phyloP scores from a whole-genome alignment of 2,888 invertebrate species.

The Odontocerum albicorne region DNA sequence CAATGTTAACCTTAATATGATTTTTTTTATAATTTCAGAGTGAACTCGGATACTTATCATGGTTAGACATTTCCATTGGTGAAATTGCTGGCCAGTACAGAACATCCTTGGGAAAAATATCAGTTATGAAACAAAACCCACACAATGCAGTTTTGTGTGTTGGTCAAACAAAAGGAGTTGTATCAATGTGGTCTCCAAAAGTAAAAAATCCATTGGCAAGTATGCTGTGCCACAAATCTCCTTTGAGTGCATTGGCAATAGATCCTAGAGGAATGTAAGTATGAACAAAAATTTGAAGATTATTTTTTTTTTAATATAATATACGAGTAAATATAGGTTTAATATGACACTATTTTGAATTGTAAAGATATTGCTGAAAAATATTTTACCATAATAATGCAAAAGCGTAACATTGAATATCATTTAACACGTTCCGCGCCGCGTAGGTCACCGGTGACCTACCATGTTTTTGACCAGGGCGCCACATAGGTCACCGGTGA shows the following conservation, averaged over 20 bases:
- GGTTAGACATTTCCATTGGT: slow-evolving; percentile 95
- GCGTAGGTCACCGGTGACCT: too few species aligned
- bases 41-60: slow-evolving; percentile 78
- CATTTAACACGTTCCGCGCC: too few species aligned
- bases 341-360: too few species aligned
- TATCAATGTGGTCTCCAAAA: slow-evolving; percentile 95
- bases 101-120: slow-evolving; percentile 75
- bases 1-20: too few species aligned
- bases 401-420: not conserved
- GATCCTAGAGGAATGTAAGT: slow-evolving; percentile 82
- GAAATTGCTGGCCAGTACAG: slow-evolving; percentile 79
- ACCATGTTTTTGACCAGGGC: too few species aligned
- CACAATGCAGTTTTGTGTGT: slow-evolving; percentile 88
- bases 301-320: too few species aligned
- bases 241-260: slow-evolving; percentile 77
- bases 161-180: slow-evolving; percentile 90
- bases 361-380: too few species aligned
- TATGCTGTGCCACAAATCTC: slow-evolving; percentile 86
- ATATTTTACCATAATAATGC: too few species aligned
- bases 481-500: too few species aligned
- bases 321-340: too few species aligned
- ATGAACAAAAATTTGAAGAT: too few species aligned
- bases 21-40: slow-evolving; percentile 55
- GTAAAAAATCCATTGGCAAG: slow-evolving; percentile 82
- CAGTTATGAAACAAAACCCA: slow-evolving; percentile 91